Evolutionary conservation across 2,888 invertebrate species (phyloP), one percentile per base, ranked within the genome.

Genomic region (Melangyna quadrimaculata): DNA sequence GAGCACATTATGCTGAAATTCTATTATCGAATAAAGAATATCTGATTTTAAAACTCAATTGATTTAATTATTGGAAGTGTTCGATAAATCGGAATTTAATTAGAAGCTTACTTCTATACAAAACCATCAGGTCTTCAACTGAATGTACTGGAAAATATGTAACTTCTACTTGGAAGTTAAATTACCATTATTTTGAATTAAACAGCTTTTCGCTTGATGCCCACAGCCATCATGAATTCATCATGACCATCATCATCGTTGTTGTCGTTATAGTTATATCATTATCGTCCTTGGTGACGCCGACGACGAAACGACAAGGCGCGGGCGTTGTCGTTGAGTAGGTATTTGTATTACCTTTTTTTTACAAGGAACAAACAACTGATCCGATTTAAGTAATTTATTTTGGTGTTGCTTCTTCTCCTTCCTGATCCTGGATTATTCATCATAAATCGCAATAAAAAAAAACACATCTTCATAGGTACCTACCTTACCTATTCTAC

Each of bases 161-260:
- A 37, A n/a, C n/a, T n/a, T n/a, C 10, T 63, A 27, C n/a, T 40
- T 40, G 10, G 14, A 8, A 61, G 22, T 29, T 32, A 74, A 83
- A 83, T 83, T 83, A 79, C 79, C 83, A 74, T 79, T 48, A 79
- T 83, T 83, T 59, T 10, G 65, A 32, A 27, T 83, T 83, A 57
- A 74, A 70, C 83, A 71, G 79, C 43, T 22, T 51, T 67, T 67
- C n/a, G 3, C 35, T 24, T 35, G 32, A 48, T 45, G 29, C 6
- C 63, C 63, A 45, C 7, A 22, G 40, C 40, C 5, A 9, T 9
- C 3, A 19, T 8, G 3, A 7, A 45, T 9, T 9, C 48, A 48
- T 22, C 14, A 51, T 22, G 5, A 10, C 19, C 65, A 61, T 19
- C 63, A 51, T 51, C 12, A 35, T 51, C 51, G 5, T 67, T 22